phyloP scores from a whole-genome alignment of 2,888 invertebrate species.

The Mantis religiosa region DNA sequence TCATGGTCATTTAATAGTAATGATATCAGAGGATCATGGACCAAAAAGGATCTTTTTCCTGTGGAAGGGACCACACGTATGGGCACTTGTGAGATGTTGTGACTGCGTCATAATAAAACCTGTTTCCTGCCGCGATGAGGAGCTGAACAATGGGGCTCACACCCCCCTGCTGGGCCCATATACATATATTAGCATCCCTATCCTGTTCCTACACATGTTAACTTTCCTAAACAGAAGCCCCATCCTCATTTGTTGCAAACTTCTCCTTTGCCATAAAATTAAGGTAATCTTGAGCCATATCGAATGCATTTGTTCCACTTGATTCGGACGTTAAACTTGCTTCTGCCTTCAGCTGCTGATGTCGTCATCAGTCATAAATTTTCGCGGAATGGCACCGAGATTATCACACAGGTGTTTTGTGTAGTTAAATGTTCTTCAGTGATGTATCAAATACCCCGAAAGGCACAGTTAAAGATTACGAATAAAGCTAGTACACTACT shows the following conservation, averaged over 20 bases:
- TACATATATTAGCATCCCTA: neutral
- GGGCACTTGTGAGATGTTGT: neutral
- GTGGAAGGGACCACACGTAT: neutral
- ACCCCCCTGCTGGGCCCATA: neutral
- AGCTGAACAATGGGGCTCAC: conserved; percentile 1
- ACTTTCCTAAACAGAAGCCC: neutral
- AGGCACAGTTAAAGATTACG: no score
- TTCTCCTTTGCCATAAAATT: neutral
- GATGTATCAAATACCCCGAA: no score
- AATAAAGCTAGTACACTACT: no score
- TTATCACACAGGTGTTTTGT: no score
- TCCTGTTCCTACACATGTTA: neutral
- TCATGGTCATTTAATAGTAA: no score
- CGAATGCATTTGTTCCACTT: neutral
- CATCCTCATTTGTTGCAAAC: neutral
- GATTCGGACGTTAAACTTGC: neutral
- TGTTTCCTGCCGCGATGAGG: neutral
- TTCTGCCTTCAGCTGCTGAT: no score
- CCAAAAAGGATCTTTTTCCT: neutral
- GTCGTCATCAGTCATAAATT: no score
- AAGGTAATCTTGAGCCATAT: neutral
- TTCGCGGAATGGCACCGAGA: no score
- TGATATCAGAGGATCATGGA: no score
- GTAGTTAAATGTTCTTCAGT: no score
- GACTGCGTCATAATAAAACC: neutral